Evolutionary conservation across 1,140 invertebrate genomes (phyloP).

Genomic region (Mizuhopecten yessoensis): DNA sequence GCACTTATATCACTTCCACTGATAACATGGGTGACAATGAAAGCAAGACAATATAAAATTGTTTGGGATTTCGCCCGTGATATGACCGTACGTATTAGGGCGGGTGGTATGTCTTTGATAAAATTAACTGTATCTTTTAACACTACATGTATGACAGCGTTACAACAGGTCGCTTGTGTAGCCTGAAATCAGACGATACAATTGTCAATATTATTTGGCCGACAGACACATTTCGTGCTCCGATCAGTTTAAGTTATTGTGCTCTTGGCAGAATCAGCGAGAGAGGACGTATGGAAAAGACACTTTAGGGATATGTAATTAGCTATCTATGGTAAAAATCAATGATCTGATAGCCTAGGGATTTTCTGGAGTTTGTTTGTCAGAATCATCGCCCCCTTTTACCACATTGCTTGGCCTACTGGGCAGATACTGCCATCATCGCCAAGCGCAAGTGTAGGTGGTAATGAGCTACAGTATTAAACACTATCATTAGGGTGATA

Average conservation of each 20-base stretch:
- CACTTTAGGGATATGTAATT: conserved; percentile 16
- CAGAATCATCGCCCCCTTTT: not conserved
- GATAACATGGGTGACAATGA: not conserved
- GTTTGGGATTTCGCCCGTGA: not conserved
- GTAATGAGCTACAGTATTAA: too few relatives aligned
- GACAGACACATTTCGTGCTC: conserved; percentile 4
- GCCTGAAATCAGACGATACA: not conserved
- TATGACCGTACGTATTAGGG: too few relatives aligned
- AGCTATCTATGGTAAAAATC: conserved; percentile 38
- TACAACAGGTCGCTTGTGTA: not conserved
- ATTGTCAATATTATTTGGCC: conserved; percentile 18
- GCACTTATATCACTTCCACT: too few relatives aligned
- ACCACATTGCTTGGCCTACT: not conserved
- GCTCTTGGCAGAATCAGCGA: conserved; percentile 12
- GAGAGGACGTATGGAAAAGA: conserved; percentile 25
- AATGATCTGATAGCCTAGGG: conserved; percentile 4
- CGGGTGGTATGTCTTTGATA: not conserved
- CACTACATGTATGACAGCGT: not conserved
- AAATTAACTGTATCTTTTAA: not conserved
- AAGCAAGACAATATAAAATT: not conserved
- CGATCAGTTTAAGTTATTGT: not conserved
- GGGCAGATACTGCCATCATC: not conserved
- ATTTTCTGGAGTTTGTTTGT: not conserved
- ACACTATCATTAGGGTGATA: too few relatives aligned
- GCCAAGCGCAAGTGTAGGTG: not conserved